Evolutionary conservation across 1,140 invertebrate genomes (phyloP).

Genomic region (Atta texana): DNA sequence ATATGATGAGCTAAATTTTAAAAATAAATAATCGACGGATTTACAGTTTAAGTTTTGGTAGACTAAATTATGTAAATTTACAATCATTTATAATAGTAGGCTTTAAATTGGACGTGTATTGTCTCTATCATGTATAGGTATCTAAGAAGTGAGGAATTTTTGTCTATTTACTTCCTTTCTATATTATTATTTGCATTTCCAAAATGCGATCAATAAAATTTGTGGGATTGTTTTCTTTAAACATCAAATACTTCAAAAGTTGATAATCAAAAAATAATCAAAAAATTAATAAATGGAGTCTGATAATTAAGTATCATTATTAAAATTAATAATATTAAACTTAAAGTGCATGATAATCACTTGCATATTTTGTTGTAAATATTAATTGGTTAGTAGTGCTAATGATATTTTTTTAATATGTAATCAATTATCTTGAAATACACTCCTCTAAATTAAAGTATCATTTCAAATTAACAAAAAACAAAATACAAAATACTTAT

Average conservation of each 20-base stretch:
- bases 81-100: slow-evolving; percentile 54
- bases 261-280: not conserved
- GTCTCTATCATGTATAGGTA: not conserved
- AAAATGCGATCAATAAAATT: slow-evolving; percentile 7
- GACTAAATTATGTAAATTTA: slow-evolving; percentile 62
- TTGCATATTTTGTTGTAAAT: not conserved
- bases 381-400: not conserved
- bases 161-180: not conserved
- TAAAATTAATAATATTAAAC: slow-evolving; percentile 22
- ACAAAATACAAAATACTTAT: not conserved
- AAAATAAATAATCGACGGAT: slow-evolving; percentile 36
- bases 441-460: not conserved
- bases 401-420: not conserved
- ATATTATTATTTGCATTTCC: not conserved
- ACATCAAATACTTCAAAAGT: not conserved
- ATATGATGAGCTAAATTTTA: not conserved
- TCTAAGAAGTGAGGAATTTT: not conserved
- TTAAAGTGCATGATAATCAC: not conserved
- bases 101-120: slow-evolving; percentile 49
- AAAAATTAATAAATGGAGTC: not conserved
- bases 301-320: not conserved
- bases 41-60: slow-evolving; percentile 62
- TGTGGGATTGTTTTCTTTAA: not conserved
- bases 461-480: not conserved
- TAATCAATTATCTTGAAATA: not conserved